Conservation (phyloP, 2,888 invertebrate species). For the Caprella mutica region DNA sequence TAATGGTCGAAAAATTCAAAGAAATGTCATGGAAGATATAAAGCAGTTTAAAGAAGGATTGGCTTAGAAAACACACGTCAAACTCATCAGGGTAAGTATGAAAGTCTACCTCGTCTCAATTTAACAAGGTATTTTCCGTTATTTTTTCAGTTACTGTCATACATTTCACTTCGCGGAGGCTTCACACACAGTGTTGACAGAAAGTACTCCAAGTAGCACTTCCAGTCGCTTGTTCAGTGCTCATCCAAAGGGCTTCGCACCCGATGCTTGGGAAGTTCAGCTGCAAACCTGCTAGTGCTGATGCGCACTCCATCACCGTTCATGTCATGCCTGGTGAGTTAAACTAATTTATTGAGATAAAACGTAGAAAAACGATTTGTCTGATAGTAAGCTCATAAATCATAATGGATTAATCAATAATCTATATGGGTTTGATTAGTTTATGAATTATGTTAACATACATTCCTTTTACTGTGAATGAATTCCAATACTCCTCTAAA, state of each 20-base stretch:
- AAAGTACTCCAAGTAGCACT: conserved; percentile 19
- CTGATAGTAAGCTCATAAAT: too few species aligned
- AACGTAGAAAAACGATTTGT: too few species aligned
- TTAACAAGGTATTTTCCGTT: neutral
- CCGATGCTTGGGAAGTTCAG: conserved; percentile 22
- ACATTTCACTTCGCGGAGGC: conserved; percentile 26
- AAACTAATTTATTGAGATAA: neutral
- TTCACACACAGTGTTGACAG: conserved; percentile 29
- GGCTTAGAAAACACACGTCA: neutral
- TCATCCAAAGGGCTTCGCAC: conserved; percentile 19
- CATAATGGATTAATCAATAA: too few species aligned
- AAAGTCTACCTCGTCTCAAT: neutral
- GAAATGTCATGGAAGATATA: too few species aligned
- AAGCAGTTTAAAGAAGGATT: neutral
- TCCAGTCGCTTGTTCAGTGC: conserved; percentile 23
- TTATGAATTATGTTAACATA: too few species aligned
- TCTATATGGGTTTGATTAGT: too few species aligned
- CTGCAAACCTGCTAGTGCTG: conserved; percentile 25
- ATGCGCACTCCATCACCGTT: conserved; percentile 18
- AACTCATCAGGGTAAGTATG: neutral
- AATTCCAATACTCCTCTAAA: too few species aligned
- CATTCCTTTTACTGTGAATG: too few species aligned
- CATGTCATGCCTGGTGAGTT: conserved; percentile 28
- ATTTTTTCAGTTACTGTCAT: conserved; percentile 24
- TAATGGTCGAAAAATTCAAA: too few species aligned